Base-by-base conservation (phyloP, 1,140 invertebrate species). In the Drosophila cardini region DNA sequence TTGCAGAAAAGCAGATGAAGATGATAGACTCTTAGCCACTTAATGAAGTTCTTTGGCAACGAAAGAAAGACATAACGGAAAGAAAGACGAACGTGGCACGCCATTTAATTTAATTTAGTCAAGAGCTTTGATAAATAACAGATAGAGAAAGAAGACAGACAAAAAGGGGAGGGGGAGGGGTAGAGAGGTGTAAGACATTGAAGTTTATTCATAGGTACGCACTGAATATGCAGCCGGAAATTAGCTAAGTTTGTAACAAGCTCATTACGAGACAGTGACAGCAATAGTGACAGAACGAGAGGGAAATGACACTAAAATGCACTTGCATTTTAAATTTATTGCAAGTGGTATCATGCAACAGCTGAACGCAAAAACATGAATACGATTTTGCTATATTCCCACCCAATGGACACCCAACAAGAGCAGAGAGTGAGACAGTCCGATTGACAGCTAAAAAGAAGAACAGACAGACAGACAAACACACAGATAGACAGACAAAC, bases 31-130 rank as follows among this genome's bases (percentile, higher is more conserved):
- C 65, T 26, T 26, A 50, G 62, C 72, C 62, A 76, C 74, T 82
- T 87, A 86, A 87, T 86, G 78, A 87, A 86, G 82, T 87, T 71
- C 65, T 80, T 48, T 68, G 50, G 57, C 81, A 43, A 30, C 21
- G 21, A 56, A 40, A 53, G 30, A 36, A 53, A 36, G 15, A 53
- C n/a, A 34, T 10, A 21, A 53, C 26, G 50, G 62, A 74, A 82
- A 70, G 61, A 72, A 65, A 60, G 63, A 68, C 67, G 70, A 68
- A 72, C 64, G 53, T 38, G 48, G 57, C 58, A 62, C 52, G 62
- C 57, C 74, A 84, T 85, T 84, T 68, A 67, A 78, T 87, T 87
- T 79, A 79, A 87, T 86, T 86, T 82, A 82, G 79, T 83, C 62
- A 87, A 86, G 75, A 85, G 78, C 64, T 76, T 46, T 60, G 30